These are phyloP conservation scores for Leptopilina drosophilae DNA, from an alignment of 2,888 invertebrate species.

Conservation along the genomic window DNA sequence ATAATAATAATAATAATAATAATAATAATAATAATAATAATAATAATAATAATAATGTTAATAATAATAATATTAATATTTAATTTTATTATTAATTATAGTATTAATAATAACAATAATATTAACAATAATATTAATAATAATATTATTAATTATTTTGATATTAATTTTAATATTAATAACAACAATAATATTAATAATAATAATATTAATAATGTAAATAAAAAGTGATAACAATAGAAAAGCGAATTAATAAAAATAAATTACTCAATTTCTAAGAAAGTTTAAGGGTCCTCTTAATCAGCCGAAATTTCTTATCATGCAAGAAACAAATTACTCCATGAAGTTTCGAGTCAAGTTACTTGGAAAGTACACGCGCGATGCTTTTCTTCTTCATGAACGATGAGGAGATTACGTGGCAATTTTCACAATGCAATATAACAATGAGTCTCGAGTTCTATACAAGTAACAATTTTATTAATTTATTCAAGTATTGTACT, in stretches of 20 bases:
- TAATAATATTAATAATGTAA: too few species aligned
- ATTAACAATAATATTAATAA: too few species aligned
- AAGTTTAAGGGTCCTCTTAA: not conserved
- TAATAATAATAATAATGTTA: too few species aligned
- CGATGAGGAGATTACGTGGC: slow-evolving; percentile 26
- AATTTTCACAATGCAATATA: slow-evolving; percentile 24
- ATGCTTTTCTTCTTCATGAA: slow-evolving; percentile 19
- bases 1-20: too few species aligned
- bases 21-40: too few species aligned
- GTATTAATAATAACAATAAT: too few species aligned
- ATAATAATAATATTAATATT: too few species aligned
- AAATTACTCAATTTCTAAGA: not conserved
- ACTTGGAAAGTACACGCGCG: not conserved
- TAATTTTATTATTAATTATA: too few species aligned
- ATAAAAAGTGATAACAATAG: too few species aligned
- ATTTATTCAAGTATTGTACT: slow-evolving; percentile 9
- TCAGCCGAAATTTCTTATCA: not conserved
- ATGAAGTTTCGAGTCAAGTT: slow-evolving; percentile 26
- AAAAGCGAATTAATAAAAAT: not conserved
- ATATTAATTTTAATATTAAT: too few species aligned
- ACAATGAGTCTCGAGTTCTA: not conserved
- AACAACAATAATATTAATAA: too few species aligned
- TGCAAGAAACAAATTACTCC: slow-evolving; percentile 30
- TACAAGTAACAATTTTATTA: slow-evolving; percentile 9
- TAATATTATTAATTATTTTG: too few species aligned